phyloP scores from a whole-genome alignment of 2,888 invertebrate genomes.

The Bugula neritina region DNA sequence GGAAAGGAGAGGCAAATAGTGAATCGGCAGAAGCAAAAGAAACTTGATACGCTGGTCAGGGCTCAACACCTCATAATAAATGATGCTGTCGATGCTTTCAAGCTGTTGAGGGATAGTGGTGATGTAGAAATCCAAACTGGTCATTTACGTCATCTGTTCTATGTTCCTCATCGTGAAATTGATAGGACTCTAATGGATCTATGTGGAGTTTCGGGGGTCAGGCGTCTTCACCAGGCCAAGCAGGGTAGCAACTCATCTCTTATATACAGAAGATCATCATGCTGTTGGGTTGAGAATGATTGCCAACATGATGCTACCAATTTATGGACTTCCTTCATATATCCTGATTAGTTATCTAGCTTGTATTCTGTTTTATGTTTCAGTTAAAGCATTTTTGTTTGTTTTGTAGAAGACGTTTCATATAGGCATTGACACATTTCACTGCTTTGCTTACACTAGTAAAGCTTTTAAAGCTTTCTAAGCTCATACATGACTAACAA shows the following conservation, averaged over 20 bases:
- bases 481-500: too few relatives aligned
- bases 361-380: too few relatives aligned
- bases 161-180: not conserved
- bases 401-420: too few relatives aligned
- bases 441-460: too few relatives aligned
- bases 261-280: not conserved
- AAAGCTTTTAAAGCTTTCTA: too few relatives aligned
- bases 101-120: not conserved
- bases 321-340: not conserved
- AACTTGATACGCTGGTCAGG: not conserved
- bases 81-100: too few relatives aligned
- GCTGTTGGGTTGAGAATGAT: not conserved
- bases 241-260: not conserved
- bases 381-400: too few relatives aligned
- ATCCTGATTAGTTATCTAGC: conserved; percentile 1
- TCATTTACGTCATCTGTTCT: not conserved
- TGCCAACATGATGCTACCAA: too few relatives aligned
- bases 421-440: too few relatives aligned
- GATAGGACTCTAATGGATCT: too few relatives aligned
- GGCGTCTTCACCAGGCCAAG: conserved; percentile 1
- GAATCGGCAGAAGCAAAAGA: not conserved
- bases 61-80: not conserved
- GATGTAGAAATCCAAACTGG: not conserved
- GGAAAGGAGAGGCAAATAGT: not conserved
- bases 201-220: too few relatives aligned